Percentiles rank a stretch among this genome's conserved stretches.
Conservation (phyloP, 2,888 invertebrate genomes). For the Linyphia triangularis region DNA sequence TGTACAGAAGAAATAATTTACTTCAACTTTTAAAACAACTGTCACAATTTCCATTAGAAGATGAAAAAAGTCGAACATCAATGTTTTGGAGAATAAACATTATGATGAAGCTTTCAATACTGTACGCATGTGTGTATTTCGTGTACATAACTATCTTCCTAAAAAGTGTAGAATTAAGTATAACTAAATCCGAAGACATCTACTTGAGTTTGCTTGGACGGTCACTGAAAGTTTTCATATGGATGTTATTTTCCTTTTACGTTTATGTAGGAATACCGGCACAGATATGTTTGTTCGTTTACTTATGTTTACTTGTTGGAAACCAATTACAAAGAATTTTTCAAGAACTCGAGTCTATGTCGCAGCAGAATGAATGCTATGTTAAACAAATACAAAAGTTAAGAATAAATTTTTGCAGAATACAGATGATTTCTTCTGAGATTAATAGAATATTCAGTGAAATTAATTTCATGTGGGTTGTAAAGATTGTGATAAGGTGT, state of each 20-base stretch:
- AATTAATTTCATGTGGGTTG: conserved; percentile 41
- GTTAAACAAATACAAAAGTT: neutral
- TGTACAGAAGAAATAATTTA: neutral
- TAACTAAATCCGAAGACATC: neutral
- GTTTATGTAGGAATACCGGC: conserved; percentile 1
- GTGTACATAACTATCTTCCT: neutral
- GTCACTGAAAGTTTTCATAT: neutral
- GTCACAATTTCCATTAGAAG: neutral
- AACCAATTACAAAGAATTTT: neutral
- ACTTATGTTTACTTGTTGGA: neutral
- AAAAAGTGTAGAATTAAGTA: neutral
- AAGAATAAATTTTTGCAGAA: conserved; percentile 2
- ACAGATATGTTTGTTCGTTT: neutral
- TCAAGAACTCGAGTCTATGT: neutral
- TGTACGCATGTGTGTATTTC: neutral
- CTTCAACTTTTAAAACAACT: neutral
- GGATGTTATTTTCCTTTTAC: conserved; percentile 1
- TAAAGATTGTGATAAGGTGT: conserved; percentile 18
- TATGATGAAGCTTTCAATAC: neutral
- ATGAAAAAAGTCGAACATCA: neutral
- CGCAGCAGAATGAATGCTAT: neutral
- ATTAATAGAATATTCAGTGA: conserved; percentile 28
- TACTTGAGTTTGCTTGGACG: no score
- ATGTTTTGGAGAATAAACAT: neutral
- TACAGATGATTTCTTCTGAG: conserved; percentile 10